Conservation (phyloP, 2,888 invertebrate genomes). For the Crematogaster levior region DNA sequence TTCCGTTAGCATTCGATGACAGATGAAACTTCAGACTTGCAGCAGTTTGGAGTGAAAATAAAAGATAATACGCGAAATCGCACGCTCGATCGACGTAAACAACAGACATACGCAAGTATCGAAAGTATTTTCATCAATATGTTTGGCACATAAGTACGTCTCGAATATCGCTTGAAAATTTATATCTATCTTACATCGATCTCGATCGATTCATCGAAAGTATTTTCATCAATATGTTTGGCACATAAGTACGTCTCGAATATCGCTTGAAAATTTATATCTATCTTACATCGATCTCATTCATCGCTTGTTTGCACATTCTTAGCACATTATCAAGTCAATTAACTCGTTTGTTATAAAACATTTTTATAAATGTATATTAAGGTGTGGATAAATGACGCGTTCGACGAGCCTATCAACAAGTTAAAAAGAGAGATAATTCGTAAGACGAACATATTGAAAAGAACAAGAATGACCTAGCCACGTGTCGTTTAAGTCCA, state of each 20-base stretch:
- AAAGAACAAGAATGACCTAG: too few relatives aligned
- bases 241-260: background rate
- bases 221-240: background rate
- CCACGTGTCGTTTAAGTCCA: too few relatives aligned
- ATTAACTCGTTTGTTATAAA: background rate
- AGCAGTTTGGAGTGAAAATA: slow-evolving; percentile 11
- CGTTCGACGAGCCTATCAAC: too few relatives aligned
- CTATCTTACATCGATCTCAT: background rate
- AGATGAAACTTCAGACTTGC: background rate
- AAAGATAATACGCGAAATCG: slow-evolving; percentile 20
- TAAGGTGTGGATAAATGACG: too few relatives aligned
- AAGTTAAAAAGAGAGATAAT: too few relatives aligned
- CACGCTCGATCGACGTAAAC: background rate
- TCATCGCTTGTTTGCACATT: background rate
- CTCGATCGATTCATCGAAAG: background rate
- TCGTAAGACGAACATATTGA: too few relatives aligned
- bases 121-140: background rate
- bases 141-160: background rate
- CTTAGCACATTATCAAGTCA: background rate
- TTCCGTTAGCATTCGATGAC: background rate
- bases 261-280: background rate
- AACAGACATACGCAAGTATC: background rate
- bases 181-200: background rate
- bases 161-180: background rate
- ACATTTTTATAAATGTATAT: background rate